Conservation (phyloP, 2,888 invertebrate species). For the Epistrophe eligans region DNA sequence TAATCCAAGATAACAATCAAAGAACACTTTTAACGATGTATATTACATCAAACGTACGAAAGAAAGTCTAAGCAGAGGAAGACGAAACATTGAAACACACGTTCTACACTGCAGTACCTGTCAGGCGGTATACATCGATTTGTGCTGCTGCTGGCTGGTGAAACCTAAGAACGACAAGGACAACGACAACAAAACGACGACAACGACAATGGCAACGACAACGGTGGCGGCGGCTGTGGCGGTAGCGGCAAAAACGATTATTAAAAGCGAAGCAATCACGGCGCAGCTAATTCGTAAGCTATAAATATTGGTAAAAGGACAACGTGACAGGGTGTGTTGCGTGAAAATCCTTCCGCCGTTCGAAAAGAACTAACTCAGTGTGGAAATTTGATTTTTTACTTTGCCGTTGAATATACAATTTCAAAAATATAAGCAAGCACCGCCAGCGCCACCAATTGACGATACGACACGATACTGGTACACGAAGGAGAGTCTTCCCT, state of each 20-base stretch:
- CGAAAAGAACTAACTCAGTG: conserved; percentile 81
- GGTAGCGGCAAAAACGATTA: conserved; percentile 9
- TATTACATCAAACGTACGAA: background rate
- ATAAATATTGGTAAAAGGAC: conserved; percentile 53
- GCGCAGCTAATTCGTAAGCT: conserved; percentile 34
- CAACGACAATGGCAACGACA: background rate
- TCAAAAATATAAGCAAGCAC: conserved; percentile 65
- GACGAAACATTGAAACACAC: conserved; percentile 19
- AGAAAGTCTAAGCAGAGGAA: conserved; percentile 3
- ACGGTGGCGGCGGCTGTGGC: background rate
- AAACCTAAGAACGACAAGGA: conserved; percentile 31
- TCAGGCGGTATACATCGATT: conserved; percentile 57
- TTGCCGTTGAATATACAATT: conserved; percentile 71
- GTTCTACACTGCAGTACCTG: conserved; percentile 54
- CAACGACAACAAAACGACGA: conserved; percentile 1
- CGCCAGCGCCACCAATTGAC: conserved; percentile 39
- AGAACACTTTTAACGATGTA: conserved; percentile 33
- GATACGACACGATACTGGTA: conserved; percentile 53
- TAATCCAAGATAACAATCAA: conserved; percentile 46
- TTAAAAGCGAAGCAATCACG: conserved; percentile 22
- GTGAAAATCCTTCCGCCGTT: conserved; percentile 83
- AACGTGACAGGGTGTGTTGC: conserved; percentile 77
- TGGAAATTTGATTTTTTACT: conserved; percentile 74
- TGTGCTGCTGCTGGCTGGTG: conserved; percentile 9
- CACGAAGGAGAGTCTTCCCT: conserved; percentile 49